Base-by-base conservation (phyloP, 30 jellyfish, hydroid and myxozoan species). In the Catostylus mosaicus region DNA sequence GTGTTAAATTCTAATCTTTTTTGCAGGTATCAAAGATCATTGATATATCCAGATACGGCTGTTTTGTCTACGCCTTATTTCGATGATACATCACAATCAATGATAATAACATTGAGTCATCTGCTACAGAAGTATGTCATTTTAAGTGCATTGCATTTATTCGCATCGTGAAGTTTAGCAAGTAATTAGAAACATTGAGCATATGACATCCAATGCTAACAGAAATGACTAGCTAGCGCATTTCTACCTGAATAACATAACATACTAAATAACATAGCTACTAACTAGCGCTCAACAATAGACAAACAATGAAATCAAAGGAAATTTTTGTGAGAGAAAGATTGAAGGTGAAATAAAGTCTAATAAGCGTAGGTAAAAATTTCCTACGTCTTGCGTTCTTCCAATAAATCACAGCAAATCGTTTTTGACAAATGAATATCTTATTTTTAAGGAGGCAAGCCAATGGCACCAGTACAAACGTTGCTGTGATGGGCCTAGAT, bases 21-120 rank as follows among this genome's bases (percentile, higher is more conserved):
- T 69, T 40, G 34, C 43, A 69, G 82, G 82, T 69, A 69, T 29
- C 82, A 69, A 34, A 69, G 82, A n/a, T 69, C 82, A 24, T 30
- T 69, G 30, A 19, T 69, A 24, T 69, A 69, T 19, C 82, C 82
- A 37, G 66, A 69, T 27, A 69, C 67, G 29, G 46, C 66, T 27
- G 82, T 69, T 46, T 22, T 69, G 22, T 69, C 82, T 7, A 33
- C 82, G 47, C 82, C 82, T 8, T 69, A 69, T 34, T 29, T 69
- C 10, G 82, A 69, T 34, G 47, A 45, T 19, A 31, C 82, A 16
- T 24, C 60, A 6, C 18, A 38, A 35, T 34, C 82, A 22, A 69
- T 45, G 63, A 47, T 69, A 9, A 46, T 69, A 9, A 69, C 82
- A n/a, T 69, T 69, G 43, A 69, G 82, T 20, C 35, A 69, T 65